Evolutionary conservation across 2,888 invertebrate species (phyloP).

Genomic region (Euzophera pinguis): DNA sequence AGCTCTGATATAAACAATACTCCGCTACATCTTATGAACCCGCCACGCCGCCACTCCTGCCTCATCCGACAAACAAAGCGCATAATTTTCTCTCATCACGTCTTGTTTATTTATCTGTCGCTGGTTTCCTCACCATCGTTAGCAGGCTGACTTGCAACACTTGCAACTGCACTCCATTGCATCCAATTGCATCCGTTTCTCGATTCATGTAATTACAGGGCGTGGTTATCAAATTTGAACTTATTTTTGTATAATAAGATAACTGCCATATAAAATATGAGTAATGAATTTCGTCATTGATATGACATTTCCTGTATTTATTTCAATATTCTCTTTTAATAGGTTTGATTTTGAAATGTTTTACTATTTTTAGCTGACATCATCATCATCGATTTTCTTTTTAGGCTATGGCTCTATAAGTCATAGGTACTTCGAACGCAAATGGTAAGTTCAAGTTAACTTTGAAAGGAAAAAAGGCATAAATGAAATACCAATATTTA

Average conservation of each 20-base stretch:
- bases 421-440: no score
- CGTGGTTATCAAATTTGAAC: neutral
- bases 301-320: constrained; percentile 4
- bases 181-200: constrained; percentile 34
- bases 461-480: no score
- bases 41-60: neutral
- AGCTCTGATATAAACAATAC: no score
- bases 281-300: constrained; percentile 2
- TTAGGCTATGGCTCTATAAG: no score
- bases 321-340: neutral
- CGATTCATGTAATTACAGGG: neutral
- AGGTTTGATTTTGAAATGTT: neutral
- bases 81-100: constrained; percentile 24
- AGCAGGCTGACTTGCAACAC: constrained; percentile 16
- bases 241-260: constrained; percentile 1
- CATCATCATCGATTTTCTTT: no score
- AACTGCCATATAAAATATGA: neutral
- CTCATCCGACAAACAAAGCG: constrained; percentile 15
- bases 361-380: no score
- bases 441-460: no score
- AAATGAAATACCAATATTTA: no score
- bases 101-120: constrained; percentile 24
- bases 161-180: constrained; percentile 10
- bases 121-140: constrained; percentile 10
- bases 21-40: neutral